A percentile compares a stretch with the other conserved stretches of the same genome.
phyloP scores from a whole-genome alignment of 1,140 invertebrate species.

The Trachymyrmex cornetzi region DNA sequence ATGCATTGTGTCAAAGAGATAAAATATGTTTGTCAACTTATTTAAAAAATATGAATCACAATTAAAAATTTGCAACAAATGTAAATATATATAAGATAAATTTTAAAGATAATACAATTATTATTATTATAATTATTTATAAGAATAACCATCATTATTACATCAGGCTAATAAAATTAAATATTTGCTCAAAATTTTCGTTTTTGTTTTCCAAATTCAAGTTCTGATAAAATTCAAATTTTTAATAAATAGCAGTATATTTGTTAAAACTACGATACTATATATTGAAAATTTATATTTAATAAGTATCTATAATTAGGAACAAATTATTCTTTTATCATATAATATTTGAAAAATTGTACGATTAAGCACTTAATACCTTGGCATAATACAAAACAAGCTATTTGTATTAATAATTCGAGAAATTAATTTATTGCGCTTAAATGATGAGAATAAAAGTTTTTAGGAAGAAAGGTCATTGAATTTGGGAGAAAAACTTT shows the following conservation, averaged over 20 bases:
- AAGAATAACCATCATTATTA: neutral
- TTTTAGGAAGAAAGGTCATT: conserved; percentile 6
- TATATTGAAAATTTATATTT: neutral
- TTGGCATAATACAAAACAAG: neutral
- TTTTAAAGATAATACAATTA: neutral
- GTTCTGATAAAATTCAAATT: neutral
- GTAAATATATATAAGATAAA: neutral
- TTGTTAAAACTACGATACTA: neutral
- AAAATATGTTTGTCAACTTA: neutral
- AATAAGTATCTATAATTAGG: neutral
- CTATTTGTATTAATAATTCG: neutral
- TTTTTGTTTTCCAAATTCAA: neutral
- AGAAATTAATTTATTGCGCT: neutral
- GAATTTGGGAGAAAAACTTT: conserved; percentile 36
- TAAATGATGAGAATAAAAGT: conserved; percentile 35
- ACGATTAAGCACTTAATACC: neutral
- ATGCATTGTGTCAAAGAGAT: neutral
- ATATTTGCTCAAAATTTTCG: neutral
- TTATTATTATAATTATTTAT: neutral
- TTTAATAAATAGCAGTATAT: neutral
- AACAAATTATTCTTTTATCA: conserved; percentile 1
- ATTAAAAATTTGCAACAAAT: neutral
- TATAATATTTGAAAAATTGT: neutral
- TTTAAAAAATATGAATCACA: neutral
- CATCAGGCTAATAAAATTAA: neutral